These are phyloP conservation scores for Lepilemur septentrionalis DNA, from an alignment of 2,797 vertebrate species.

Conservation along the genomic window DNA sequence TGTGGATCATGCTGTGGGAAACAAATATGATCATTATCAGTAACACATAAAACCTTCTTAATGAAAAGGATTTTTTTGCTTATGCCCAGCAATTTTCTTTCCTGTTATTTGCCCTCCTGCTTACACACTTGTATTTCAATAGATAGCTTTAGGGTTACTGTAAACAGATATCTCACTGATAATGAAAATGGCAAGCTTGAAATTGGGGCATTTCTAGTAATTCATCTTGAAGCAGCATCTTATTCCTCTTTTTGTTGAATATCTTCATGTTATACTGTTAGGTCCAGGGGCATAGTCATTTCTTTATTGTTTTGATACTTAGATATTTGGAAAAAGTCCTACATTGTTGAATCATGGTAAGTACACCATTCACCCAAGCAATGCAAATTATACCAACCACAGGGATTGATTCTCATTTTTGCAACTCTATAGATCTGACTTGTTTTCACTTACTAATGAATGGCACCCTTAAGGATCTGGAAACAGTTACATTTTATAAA, in stretches of 20 bases:
- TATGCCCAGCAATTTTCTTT: background rate
- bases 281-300: background rate
- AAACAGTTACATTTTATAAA: background rate
- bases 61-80: background rate
- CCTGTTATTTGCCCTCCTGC: background rate
- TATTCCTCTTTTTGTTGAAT: slow-evolving; percentile 5
- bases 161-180: slow-evolving; percentile 3
- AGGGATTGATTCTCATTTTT: background rate
- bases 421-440: background rate
- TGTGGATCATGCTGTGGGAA: background rate
- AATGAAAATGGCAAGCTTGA: background rate
- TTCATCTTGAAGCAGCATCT: slow-evolving; percentile 15
- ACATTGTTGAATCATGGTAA: background rate
- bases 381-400: background rate
- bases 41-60: slow-evolving; percentile 20
- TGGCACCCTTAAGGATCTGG: background rate
- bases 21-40: slow-evolving; percentile 9
- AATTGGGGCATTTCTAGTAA: background rate
- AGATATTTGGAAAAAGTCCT: slow-evolving; percentile 18
- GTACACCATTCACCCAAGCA: background rate
- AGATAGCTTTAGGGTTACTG: background rate
- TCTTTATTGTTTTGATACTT: slow-evolving; percentile 38
- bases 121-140: background rate
- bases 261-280: background rate
- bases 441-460: slow-evolving; percentile 5